These are phyloP conservation scores for Parauchenoglanis punctatus DNA, from an alignment of 2,797 vertebrate genomes.

Conservation along the genomic window DNA sequence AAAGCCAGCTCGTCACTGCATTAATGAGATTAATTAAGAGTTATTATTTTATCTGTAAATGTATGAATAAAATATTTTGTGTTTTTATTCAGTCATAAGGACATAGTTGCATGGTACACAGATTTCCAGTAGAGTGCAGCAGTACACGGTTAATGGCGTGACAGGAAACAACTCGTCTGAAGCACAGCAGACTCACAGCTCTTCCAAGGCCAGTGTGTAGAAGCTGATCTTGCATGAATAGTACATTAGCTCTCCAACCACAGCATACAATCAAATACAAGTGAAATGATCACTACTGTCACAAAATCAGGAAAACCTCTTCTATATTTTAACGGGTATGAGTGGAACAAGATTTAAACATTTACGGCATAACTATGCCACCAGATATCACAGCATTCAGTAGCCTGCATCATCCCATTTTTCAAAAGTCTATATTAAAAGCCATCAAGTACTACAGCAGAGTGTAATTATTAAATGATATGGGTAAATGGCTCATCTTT, in stretches of 20 bases:
- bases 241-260: no score
- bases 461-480: not conserved
- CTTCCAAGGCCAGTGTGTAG: not conserved
- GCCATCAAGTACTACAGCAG: not conserved
- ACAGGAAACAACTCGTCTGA: not conserved
- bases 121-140: constrained; percentile 37
- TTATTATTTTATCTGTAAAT: not conserved
- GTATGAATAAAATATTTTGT: not conserved
- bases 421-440: not conserved
- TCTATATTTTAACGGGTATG: not conserved
- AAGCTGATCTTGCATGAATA: not conserved
- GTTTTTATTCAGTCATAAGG: not conserved
- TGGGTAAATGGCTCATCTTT: not conserved
- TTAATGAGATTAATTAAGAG: not conserved
- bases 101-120: not conserved
- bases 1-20: not conserved
- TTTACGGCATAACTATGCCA: not conserved
- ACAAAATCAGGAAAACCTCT: not conserved
- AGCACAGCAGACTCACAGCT: not conserved
- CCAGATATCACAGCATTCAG: not conserved
- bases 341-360: not conserved
- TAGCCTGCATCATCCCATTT: not conserved
- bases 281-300: not conserved
- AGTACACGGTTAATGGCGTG: not conserved
- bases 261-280: not conserved